These are phyloP conservation scores for Zele albiditarsus DNA, from an alignment of 2,888 invertebrate species.

Conservation along the genomic window DNA sequence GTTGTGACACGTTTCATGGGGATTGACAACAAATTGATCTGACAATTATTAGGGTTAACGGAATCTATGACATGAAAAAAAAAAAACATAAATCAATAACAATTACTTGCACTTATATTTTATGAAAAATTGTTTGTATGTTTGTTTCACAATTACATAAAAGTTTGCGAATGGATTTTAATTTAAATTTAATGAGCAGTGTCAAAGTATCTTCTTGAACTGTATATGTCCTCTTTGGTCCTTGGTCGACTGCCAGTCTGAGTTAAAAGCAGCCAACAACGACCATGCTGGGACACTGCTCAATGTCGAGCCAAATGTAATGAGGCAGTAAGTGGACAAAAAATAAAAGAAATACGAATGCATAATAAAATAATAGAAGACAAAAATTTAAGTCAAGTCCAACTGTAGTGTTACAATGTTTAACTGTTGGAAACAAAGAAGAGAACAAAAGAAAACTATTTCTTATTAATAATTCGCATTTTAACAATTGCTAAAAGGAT, in stretches of 20 bases:
- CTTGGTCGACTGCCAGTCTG: slow-evolving; percentile 49
- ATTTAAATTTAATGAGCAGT: slow-evolving; percentile 21
- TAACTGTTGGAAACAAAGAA: neutral
- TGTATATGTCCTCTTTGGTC: slow-evolving; percentile 10
- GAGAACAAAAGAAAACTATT: neutral
- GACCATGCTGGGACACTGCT: slow-evolving; percentile 27
- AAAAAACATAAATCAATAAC: neutral
- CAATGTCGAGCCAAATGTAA: slow-evolving; percentile 31
- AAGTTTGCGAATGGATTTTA: neutral
- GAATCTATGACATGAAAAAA: neutral
- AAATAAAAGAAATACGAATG: neutral
- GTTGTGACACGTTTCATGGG: neutral
- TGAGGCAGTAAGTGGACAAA: slow-evolving; percentile 19
- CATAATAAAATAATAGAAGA: neutral
- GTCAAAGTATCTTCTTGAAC: slow-evolving; percentile 15
- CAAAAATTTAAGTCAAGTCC: neutral
- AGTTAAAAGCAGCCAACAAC: slow-evolving; percentile 30
- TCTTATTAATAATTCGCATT: neutral
- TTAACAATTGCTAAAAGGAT: neutral
- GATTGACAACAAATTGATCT: neutral
- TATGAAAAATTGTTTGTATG: neutral
- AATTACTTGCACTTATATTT: neutral
- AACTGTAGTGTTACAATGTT: neutral
- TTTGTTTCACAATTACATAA: neutral
- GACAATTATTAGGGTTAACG: neutral